These are phyloP conservation scores for Macrotus californicus DNA, from an alignment of 2,113 vertebrate genomes.

Conservation along the genomic window DNA sequence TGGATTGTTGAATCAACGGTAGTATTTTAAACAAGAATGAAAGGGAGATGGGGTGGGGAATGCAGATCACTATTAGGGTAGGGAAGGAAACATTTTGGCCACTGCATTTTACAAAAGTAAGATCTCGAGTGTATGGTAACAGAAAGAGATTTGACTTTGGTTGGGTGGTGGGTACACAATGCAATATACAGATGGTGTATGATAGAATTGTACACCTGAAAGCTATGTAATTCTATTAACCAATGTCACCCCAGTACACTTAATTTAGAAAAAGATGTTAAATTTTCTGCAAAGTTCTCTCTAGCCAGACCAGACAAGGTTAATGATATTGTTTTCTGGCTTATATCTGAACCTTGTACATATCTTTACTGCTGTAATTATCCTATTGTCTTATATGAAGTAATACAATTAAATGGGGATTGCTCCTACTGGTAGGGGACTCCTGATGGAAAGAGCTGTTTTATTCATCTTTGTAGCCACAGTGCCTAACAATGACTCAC, in stretches of 20 bases:
- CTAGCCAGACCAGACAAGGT: background rate
- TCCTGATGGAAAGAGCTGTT: background rate
- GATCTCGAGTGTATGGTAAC: background rate
- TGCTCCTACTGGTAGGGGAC: background rate
- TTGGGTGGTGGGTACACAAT: background rate
- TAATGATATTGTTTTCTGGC: background rate
- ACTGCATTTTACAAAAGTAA: background rate
- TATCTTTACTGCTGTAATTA: background rate
- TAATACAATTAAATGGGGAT: background rate
- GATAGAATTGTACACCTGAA: background rate
- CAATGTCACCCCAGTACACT: background rate
- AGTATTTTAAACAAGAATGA: background rate
- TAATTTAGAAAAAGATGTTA: background rate
- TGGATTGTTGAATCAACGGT: background rate
- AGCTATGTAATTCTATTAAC: background rate
- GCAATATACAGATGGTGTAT: background rate
- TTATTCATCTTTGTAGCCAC: background rate
- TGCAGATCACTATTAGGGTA: background rate
- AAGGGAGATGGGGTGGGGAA: rapidly evolving
- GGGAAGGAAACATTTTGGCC: background rate
- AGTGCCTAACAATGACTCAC: background rate
- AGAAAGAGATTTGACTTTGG: background rate
- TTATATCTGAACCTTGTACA: background rate
- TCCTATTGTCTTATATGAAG: background rate
- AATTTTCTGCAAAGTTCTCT: background rate